Base-by-base conservation (phyloP, 2,113 vertebrate genomes). In the Hiodon alosoides region DNA sequence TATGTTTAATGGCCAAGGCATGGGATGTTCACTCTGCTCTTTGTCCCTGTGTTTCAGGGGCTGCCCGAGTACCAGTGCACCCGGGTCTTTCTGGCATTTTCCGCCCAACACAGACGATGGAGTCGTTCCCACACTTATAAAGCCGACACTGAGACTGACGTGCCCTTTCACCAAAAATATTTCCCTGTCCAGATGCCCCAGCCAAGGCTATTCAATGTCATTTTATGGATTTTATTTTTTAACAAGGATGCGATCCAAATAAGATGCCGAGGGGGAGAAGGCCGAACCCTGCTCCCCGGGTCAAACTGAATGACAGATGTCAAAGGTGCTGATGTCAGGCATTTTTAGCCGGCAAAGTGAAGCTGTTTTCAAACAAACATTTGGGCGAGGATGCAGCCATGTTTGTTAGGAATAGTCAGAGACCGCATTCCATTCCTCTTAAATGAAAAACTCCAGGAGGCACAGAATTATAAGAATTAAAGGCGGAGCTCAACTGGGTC, bases 31-130 rank as follows among this genome's bases (percentile, higher is more conserved):
- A 68, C 52, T 67, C 17, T 2, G 73, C 7, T 68, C 48, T 69
- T 59, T 61, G 10, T 71, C 60, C 47, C 31, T 71, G 59, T 76
- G 14, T 71, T 71, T 66, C 69, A 76, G 75, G 60, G 13, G 60
- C 13, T 7, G 47, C 50, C 48, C 13, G 31, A 60, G 60, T 5
- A 58, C 16, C 31, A 58, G 54, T 47, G n/a, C 70, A 65, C 3
- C 50, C 1, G 16, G 31, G 46, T 58, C 53, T 2, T 55, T 68
- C 11, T 10, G 47, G 16, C 8, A 11, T 47, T 54, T 54, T 74
- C 51, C 71, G 51, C n/a, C 47, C 13, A 52, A 9, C 6, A 11
- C 57, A 53, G 9, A 64, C 68, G 48, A 69, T 17, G 9, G 60
- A 55, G 10, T 13, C 14, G 62, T 77, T 67, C 69, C 69, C 69